phyloP scores from a whole-genome alignment of 2,113 vertebrate species.

The Lampris incognitus region DNA sequence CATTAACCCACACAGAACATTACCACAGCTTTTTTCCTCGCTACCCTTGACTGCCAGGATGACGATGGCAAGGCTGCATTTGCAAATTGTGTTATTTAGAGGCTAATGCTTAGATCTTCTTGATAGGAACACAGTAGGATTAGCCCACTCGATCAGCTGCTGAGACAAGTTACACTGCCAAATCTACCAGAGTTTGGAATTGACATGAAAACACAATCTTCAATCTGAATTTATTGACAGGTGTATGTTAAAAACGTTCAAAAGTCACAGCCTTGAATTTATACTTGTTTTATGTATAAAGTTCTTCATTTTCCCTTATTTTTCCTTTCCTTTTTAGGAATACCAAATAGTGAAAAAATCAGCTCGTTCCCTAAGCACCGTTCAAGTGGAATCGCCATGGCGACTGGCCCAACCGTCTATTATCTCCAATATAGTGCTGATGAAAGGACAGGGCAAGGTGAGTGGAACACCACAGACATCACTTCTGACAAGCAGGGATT shows the following conservation, averaged over 20 bases:
- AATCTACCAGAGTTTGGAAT: not conserved
- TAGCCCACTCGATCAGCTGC: no score
- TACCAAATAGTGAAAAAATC: slow-evolving; percentile 96
- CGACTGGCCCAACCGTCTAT: slow-evolving; percentile 95
- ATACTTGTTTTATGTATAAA: not conserved
- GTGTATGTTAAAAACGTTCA: no score
- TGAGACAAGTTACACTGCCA: not conserved
- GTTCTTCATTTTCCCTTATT: slow-evolving; percentile 2
- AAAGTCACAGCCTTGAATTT: not conserved
- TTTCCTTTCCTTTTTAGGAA: slow-evolving; percentile 80
- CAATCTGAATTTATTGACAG: no score
- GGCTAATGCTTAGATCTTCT: not conserved
- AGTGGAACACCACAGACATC: slow-evolving; percentile 53
- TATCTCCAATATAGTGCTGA: slow-evolving; percentile 97
- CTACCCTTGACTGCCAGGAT: not conserved
- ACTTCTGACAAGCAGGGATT: slow-evolving; percentile 30
- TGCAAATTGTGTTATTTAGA: slow-evolving; percentile 32
- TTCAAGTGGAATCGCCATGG: slow-evolving; percentile 97
- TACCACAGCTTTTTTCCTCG: slow-evolving; percentile 24
- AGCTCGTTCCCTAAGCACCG: slow-evolving; percentile 92
- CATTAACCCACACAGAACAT: not conserved
- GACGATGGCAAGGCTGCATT: slow-evolving; percentile 7
- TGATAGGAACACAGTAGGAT: no score
- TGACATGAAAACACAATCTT: no score
- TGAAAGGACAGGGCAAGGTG: slow-evolving; percentile 99